Conservation (phyloP, 2,888 invertebrate species). For the Oscheius myriophilus region DNA sequence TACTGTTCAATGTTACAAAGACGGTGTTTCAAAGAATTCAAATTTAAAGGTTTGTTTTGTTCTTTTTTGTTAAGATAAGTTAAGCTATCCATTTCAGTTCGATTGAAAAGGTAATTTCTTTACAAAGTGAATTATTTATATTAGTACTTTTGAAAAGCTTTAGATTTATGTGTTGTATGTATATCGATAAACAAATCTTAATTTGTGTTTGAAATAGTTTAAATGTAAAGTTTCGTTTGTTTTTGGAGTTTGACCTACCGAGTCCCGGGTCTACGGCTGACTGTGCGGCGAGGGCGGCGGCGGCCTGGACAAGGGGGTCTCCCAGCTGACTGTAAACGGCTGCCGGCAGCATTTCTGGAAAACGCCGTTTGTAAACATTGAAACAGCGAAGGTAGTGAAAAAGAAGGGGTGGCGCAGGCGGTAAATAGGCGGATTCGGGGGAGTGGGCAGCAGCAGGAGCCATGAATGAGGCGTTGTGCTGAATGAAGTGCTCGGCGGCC, state of each 20-base stretch:
- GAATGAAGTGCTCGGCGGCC: constrained; percentile 29
- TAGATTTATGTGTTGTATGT: too few species aligned
- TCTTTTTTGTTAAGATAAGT: too few species aligned
- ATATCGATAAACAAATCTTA: too few species aligned
- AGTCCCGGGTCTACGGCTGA: constrained; percentile 31
- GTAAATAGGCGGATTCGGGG: constrained; percentile 4
- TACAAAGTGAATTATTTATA: too few species aligned
- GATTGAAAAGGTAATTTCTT: too few species aligned
- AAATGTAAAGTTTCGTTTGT: background rate
- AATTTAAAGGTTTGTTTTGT: too few species aligned
- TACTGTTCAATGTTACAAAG: too few species aligned
- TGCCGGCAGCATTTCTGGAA: constrained; percentile 52
- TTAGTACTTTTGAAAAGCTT: too few species aligned
- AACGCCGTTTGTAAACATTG: background rate
- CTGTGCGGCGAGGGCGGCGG: constrained; percentile 54
- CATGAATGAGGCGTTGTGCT: constrained; percentile 24
- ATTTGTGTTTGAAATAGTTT: too few species aligned
- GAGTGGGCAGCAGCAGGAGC: constrained; percentile 9
- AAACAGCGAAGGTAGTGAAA: background rate
- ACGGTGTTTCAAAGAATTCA: too few species aligned
- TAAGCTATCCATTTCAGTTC: too few species aligned
- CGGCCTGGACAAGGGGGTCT: constrained; percentile 48
- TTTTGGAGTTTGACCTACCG: constrained; percentile 1
- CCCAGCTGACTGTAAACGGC: constrained; percentile 62
- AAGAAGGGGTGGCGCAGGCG: background rate